Percentiles rank a stretch among this genome's conserved stretches.
phyloP scores from a whole-genome alignment of 2,888 invertebrate species.

The Acanthoscelides obtectus region DNA sequence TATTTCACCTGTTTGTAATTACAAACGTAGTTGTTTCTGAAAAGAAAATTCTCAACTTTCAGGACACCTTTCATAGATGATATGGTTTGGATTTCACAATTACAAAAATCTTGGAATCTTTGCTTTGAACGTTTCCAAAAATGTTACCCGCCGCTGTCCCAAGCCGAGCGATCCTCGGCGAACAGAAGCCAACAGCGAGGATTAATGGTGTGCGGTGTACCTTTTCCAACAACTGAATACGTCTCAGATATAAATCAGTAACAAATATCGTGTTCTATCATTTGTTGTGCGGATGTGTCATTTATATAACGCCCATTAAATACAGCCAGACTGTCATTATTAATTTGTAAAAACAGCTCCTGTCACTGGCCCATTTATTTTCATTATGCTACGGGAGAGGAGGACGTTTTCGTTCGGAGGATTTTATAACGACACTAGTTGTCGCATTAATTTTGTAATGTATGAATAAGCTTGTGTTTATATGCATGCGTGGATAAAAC shows the following conservation, averaged over 20 bases:
- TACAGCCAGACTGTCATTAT: constrained; percentile 19
- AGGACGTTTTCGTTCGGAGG: constrained; percentile 9
- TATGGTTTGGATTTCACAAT: no score
- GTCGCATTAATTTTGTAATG: neutral
- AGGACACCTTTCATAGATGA: no score
- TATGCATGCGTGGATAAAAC: neutral
- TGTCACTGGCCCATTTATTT: constrained; percentile 19
- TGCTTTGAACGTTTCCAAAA: no score
- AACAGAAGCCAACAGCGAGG: constrained; percentile 42
- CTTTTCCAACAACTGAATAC: constrained; percentile 45
- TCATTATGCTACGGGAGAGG: neutral
- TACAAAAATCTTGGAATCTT: no score
- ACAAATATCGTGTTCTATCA: constrained; percentile 41
- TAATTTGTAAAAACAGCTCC: constrained; percentile 23
- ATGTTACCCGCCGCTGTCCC: constrained; percentile 5
- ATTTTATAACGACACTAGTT: neutral
- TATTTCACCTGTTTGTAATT: no score
- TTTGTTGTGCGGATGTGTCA: constrained; percentile 43
- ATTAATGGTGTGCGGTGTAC: constrained; percentile 45
- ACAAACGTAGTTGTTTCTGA: no score
- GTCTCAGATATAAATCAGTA: constrained; percentile 45
- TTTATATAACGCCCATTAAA: constrained; percentile 41
- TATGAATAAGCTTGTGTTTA: neutral
- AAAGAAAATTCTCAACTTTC: no score
- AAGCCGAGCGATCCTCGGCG: constrained; percentile 14